phyloP scores from a whole-genome alignment of 2,797 vertebrate genomes.

The Rhabdomys pumilio region DNA sequence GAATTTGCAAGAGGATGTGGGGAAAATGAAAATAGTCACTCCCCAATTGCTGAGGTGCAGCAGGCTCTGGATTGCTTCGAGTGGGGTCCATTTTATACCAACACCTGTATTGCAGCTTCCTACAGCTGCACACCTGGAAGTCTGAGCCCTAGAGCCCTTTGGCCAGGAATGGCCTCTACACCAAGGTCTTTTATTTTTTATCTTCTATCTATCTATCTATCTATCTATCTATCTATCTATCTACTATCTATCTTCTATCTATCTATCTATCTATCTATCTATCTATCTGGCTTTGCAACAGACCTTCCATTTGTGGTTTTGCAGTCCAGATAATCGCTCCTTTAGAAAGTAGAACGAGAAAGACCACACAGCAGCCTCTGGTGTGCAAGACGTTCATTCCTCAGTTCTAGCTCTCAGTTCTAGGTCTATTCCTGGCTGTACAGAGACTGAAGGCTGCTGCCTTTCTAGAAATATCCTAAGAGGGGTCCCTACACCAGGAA shows the following conservation, averaged over 20 bases:
- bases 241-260: not conserved
- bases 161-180: not conserved
- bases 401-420: not conserved
- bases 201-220: not conserved
- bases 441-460: not conserved
- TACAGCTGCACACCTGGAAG: not conserved
- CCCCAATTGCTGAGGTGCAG: not conserved
- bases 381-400: not conserved
- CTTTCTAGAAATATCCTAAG: not conserved
- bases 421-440: constrained; percentile 27
- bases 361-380: constrained; percentile 2
- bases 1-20: not conserved
- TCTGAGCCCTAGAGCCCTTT: not conserved
- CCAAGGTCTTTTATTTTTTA: not conserved
- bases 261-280: not conserved
- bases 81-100: not conserved
- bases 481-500: not conserved
- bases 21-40: not conserved
- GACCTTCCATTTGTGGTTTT: not conserved
- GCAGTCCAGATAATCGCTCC: constrained; percentile 8
- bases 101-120: not conserved
- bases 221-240: not conserved
- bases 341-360: not conserved
- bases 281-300: not conserved
- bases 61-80: not conserved